Conservation (phyloP, 2,797 vertebrate species). For the Eurystomus glaucurus region DNA sequence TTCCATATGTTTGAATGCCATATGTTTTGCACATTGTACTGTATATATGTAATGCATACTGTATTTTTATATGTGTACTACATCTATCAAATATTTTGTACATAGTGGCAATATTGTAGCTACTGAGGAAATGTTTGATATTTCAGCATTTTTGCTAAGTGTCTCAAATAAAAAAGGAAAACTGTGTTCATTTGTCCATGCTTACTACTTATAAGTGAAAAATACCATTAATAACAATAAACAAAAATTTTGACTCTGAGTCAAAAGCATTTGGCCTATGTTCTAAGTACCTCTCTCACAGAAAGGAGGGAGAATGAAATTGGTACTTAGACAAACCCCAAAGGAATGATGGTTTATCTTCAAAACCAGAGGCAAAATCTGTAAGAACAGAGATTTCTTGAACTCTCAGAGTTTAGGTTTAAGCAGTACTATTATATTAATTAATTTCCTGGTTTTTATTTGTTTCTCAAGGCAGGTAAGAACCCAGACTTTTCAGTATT, state of each 20-base stretch:
- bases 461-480: background rate
- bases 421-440: background rate
- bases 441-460: background rate
- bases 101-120: conserved; percentile 92
- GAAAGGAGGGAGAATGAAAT: background rate
- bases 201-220: background rate
- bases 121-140: conserved; percentile 85
- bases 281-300: background rate
- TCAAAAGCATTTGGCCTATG: background rate
- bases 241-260: background rate
- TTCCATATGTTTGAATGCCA: conserved; percentile 91
- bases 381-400: background rate
- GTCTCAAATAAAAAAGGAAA: conserved; percentile 94
- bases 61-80: conserved; percentile 94
- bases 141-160: conserved; percentile 91
- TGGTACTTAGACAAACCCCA: background rate
- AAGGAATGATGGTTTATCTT: background rate
- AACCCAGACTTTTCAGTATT: background rate
- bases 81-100: conserved; percentile 93
- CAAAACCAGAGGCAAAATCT: background rate
- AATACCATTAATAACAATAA: background rate
- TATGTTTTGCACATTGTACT: conserved; percentile 99
- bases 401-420: background rate
- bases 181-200: conserved; percentile 73
- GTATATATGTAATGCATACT: conserved; percentile 98